phyloP scores from a whole-genome alignment of 1,140 invertebrate species.

The Drosophila malerkotliana region DNA sequence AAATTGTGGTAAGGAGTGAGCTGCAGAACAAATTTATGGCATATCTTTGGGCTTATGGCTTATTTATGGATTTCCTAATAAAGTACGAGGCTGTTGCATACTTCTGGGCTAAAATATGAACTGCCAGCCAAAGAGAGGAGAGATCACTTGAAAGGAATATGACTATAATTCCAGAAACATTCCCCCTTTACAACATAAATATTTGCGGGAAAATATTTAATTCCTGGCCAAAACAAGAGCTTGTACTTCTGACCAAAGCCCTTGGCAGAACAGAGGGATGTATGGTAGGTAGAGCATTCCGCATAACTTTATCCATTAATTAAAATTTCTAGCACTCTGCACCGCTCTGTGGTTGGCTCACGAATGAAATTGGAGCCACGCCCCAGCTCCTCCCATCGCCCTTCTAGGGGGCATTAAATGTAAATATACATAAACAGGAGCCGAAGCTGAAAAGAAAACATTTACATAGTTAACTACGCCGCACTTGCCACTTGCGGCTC shows the following conservation, averaged over 20 bases:
- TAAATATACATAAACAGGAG: conserved; percentile 79
- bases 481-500: conserved; percentile 62
- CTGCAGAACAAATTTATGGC: conserved; percentile 61
- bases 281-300: conserved; percentile 49
- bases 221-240: conserved; percentile 12
- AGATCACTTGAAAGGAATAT: conserved; percentile 1
- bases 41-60: conserved; percentile 60
- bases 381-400: conserved; percentile 9
- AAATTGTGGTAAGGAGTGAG: conserved; percentile 46
- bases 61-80: conserved; percentile 72
- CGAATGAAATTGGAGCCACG: conserved; percentile 44
- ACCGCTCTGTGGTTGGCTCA: conserved; percentile 61
- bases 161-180: conserved; percentile 15
- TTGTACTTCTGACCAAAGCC: conserved; percentile 5
- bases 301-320: conserved; percentile 80
- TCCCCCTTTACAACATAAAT: conserved; percentile 36
- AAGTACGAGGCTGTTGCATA: conserved; percentile 36
- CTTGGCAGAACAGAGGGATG: conserved; percentile 13
- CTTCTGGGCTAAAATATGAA: conserved; percentile 19
- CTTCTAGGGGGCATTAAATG: conserved; percentile 62
- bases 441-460: conserved; percentile 56
- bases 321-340: conserved; percentile 72
- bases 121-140: neutral
- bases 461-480: conserved; percentile 73
- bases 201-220: conserved; percentile 51